phyloP scores from a whole-genome alignment of 2,888 invertebrate genomes.

The Xestia ashworthii region DNA sequence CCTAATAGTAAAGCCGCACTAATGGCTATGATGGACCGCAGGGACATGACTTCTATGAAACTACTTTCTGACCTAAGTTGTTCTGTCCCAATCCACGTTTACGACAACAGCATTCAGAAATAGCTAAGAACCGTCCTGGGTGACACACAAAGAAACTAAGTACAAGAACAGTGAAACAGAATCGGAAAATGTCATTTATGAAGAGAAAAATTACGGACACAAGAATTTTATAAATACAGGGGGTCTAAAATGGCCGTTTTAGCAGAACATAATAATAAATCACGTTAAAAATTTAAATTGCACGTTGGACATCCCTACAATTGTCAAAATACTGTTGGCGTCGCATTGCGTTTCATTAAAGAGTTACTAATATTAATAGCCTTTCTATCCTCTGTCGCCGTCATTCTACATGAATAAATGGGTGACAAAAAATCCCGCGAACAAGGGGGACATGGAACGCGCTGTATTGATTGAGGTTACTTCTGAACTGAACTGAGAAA shows the following conservation, averaged over 20 bases:
- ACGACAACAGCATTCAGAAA: background rate
- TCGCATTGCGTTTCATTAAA: background rate
- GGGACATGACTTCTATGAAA: background rate
- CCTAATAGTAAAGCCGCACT: background rate
- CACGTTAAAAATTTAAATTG: no score
- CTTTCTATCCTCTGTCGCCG: background rate
- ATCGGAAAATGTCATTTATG: background rate
- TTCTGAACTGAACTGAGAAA: background rate
- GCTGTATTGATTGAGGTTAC: constrained; percentile 56
- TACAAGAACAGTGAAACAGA: background rate
- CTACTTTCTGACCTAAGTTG: background rate
- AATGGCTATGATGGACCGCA: background rate
- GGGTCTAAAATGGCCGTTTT: no score
- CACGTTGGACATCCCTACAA: constrained; percentile 16
- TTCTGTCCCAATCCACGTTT: background rate
- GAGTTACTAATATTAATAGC: background rate
- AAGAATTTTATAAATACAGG: no score
- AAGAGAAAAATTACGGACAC: no score
- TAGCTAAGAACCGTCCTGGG: background rate
- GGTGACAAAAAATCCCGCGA: constrained; percentile 19
- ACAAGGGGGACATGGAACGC: constrained; percentile 14
- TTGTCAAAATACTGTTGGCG: constrained; percentile 45
- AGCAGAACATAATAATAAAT: no score
- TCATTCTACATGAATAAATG: background rate
- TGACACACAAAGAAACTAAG: background rate